phyloP scores from a whole-genome alignment of 2,113 vertebrate genomes.

The Dromiciops gliroides region DNA sequence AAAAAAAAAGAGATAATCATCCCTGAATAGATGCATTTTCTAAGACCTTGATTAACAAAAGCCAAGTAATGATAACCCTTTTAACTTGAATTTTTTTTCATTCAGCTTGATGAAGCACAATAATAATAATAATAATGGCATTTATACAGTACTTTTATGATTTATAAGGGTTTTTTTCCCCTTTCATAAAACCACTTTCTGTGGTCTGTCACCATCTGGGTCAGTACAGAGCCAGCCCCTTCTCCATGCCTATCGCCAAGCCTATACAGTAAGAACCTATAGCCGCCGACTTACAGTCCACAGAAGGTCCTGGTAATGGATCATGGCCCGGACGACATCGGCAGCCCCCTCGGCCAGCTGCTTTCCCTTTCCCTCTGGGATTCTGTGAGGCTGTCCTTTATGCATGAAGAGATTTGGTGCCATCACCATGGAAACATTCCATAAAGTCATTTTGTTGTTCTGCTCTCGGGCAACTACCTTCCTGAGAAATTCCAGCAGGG shows the following conservation, averaged over 20 bases:
- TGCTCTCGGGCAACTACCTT: conserved; percentile 90
- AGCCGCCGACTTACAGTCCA: conserved; percentile 88
- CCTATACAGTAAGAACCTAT: too few relatives aligned
- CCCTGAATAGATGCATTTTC: background rate
- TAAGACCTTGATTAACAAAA: background rate
- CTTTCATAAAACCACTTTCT: background rate
- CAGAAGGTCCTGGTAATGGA: conserved; percentile 92
- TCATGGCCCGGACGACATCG: conserved; percentile 90
- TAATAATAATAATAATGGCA: background rate
- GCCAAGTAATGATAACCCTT: background rate
- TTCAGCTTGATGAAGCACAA: background rate
- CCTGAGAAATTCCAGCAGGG: conserved; percentile 91
- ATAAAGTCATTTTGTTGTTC: conserved; percentile 94
- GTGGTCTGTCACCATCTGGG: background rate
- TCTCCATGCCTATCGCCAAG: background rate
- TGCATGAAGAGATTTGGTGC: conserved; percentile 94
- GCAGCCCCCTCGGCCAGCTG: conserved; percentile 90
- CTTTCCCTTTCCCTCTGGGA: conserved; percentile 89
- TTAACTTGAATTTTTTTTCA: background rate
- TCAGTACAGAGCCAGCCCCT: background rate
- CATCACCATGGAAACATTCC: conserved; percentile 94
- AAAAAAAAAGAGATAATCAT: background rate
- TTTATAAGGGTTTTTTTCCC: background rate
- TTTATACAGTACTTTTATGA: background rate
- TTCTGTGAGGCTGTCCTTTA: conserved; percentile 87